Conservation (phyloP, 2,888 invertebrate species). For the Peribatodes rhomboidaria region DNA sequence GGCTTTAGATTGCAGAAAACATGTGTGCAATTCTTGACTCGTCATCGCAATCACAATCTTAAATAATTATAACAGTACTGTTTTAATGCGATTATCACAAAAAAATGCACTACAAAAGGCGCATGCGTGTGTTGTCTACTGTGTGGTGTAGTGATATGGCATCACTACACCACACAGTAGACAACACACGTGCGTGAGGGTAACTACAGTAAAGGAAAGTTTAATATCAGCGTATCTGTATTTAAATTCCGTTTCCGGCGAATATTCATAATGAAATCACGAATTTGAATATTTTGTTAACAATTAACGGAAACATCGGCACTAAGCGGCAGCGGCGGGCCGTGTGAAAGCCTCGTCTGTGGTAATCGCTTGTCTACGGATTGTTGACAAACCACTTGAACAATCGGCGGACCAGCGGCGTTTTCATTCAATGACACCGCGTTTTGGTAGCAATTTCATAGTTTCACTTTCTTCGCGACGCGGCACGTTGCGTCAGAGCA, state of each 20-base stretch:
- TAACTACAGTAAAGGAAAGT: conserved; percentile 44
- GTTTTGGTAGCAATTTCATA: conserved; percentile 68
- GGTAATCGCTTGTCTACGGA: conserved; percentile 58
- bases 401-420: conserved; percentile 52
- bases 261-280: conserved; percentile 52
- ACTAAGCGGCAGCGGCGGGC: conserved; percentile 42
- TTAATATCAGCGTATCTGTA: conserved; percentile 27
- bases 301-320: conserved; percentile 62
- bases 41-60: conserved; percentile 4
- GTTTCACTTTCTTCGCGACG: conserved; percentile 74
- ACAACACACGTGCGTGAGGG: conserved; percentile 41
- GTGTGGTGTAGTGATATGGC: background rate
- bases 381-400: conserved; percentile 66
- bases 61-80: background rate
- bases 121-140: conserved; percentile 39
- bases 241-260: conserved; percentile 49
- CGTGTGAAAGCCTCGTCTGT: conserved; percentile 66
- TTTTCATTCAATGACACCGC: conserved; percentile 65
- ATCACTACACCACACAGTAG: background rate
- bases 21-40: conserved; percentile 13
- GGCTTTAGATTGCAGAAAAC: conserved; percentile 8
- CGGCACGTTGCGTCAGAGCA: conserved; percentile 64
- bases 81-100: conserved; percentile 16
- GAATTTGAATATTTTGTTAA: conserved; percentile 57
- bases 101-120: conserved; percentile 30